Base-by-base conservation (phyloP, 2,797 vertebrate genomes). In the Gastrophryne carolinensis region DNA sequence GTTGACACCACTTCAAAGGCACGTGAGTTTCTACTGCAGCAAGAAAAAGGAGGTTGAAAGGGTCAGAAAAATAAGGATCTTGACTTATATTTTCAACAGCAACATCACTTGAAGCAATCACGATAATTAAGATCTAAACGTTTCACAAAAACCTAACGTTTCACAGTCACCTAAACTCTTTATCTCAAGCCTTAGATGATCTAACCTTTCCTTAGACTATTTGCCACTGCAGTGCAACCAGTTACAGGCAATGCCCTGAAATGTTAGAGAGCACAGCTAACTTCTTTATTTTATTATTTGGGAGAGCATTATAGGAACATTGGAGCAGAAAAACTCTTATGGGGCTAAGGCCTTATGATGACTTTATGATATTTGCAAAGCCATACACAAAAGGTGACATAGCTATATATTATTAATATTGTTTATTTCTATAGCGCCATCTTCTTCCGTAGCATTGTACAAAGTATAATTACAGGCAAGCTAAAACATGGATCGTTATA, bases 51-150 rank as follows among this genome's bases (percentile, higher is more conserved):
- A 69, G 35, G 73, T 61, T 64, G 50, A 32, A 61, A 56, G 67
- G 58, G 74, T 77, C 66, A 64, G 17, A 53, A 47, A 68, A 77
- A 70, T 77, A 63, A 70, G 74, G 35, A 77, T 70, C 66, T 77
- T 70, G 39, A 57, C 49, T 70, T 71, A 70, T 70, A 77, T 56
- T 71, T 68, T 57, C 37, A 44, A 47, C 52, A 70, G 29, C 37
- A 63, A 60, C 67, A 71, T 77, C 73, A 69, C 73, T 76, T 70
- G 56, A 76, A 76, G 65, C 57, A 76, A 76, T 76, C 73, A 76
- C 69, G 73, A 76, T 69, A 76, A 76, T 76, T 60, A 70, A 68
- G 64, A 53, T 75, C 64, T 61, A 50, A 69, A 39, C 35, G 9
- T 52, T 49, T 27, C 39, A 57, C 19, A 66, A 58, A 73, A 62